A percentile compares a stretch with the other conserved stretches of the same genome.
These are phyloP conservation scores for Pyrgilauda ruficollis DNA, from an alignment of 2,113 vertebrate species.

Conservation along the genomic window DNA sequence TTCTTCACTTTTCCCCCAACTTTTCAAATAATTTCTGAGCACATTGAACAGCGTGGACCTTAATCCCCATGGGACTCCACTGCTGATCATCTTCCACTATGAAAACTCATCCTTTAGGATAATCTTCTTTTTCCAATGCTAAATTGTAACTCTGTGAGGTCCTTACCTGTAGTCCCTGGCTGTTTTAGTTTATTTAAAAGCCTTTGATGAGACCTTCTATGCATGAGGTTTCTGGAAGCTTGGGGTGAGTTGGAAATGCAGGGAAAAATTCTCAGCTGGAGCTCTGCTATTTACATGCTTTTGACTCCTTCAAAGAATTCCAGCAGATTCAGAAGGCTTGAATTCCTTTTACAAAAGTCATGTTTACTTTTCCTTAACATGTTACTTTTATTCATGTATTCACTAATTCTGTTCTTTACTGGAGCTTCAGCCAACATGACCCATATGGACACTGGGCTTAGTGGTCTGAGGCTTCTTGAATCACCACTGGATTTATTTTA, in stretches of 20 bases:
- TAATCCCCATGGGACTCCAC: neutral
- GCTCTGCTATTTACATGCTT: slow-evolving; percentile 24
- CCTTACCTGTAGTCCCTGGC: neutral
- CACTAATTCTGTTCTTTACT: neutral
- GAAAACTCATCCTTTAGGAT: slow-evolving; percentile 1
- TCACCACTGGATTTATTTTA: neutral
- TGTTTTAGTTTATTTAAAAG: slow-evolving; percentile 15
- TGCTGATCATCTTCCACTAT: neutral
- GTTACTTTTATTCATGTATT: slow-evolving; percentile 28
- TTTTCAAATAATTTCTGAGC: neutral
- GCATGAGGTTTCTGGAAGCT: slow-evolving; percentile 31
- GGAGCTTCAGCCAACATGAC: neutral
- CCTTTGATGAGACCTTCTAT: slow-evolving; percentile 4
- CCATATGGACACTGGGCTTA: neutral
- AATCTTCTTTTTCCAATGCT: neutral
- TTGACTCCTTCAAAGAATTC: slow-evolving; percentile 43
- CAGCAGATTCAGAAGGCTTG: slow-evolving; percentile 20
- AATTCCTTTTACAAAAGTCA: slow-evolving; percentile 15
- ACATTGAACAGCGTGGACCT: neutral
- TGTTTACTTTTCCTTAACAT: slow-evolving; percentile 23
- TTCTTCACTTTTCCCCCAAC: neutral
- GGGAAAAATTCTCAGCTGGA: slow-evolving; percentile 35
- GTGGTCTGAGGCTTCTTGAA: neutral
- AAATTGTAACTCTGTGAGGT: neutral
- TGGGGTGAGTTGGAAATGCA: slow-evolving; percentile 12